A percentile compares a stretch with the other conserved stretches of the same genome.
Conservation (phyloP, 1,140 invertebrate species). For the Brachionus sp. region DNA sequence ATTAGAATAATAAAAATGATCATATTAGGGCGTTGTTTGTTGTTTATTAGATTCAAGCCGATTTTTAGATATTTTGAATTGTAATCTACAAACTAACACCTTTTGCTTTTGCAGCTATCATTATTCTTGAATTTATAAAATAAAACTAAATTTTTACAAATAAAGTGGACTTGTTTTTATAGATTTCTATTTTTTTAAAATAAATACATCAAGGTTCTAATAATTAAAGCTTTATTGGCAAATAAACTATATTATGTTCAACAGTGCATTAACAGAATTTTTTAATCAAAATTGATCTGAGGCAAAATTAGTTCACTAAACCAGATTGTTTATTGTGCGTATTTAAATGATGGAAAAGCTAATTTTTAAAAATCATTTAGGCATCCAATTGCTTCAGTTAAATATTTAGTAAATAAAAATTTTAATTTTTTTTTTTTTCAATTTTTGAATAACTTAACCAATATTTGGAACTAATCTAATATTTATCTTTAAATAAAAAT, state of each 20-base stretch:
- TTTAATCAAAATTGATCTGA: neutral
- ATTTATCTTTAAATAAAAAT: neutral
- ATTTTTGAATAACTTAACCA: too few species aligned
- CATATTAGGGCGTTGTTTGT: neutral
- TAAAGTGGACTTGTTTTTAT: neutral
- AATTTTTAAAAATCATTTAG: neutral
- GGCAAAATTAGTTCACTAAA: neutral
- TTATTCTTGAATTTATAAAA: neutral
- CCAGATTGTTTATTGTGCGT: neutral
- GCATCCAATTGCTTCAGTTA: neutral
- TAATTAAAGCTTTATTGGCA: neutral
- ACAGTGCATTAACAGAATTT: neutral
- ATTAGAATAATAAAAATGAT: constrained; percentile 10
- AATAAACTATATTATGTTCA: neutral
- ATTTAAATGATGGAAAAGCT: neutral
- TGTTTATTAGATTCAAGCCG: neutral
- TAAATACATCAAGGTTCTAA: neutral
- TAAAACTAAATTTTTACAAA: neutral
- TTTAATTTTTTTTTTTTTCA: too few species aligned
- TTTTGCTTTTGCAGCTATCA: neutral
- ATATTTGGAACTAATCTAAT: neutral
- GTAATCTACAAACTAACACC: neutral
- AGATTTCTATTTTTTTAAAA: neutral
- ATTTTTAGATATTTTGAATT: neutral
- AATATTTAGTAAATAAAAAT: neutral